phyloP scores from a whole-genome alignment of 92 coral and sea anemone species.

The Parazoanthus atlanticus region DNA sequence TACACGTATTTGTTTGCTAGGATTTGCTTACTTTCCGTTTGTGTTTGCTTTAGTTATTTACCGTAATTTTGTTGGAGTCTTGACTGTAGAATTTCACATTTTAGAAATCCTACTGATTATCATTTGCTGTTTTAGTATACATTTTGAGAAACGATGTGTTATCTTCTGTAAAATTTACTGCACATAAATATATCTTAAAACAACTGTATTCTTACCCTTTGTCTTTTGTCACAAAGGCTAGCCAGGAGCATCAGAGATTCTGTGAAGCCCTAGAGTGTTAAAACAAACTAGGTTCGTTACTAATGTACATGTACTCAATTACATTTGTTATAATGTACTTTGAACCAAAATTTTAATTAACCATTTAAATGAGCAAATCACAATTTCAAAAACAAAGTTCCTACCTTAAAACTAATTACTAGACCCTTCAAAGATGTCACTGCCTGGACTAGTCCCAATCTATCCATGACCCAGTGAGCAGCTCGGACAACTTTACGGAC shows the following conservation, averaged over 20 bases:
- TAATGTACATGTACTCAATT: background rate
- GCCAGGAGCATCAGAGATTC: constrained; percentile 84
- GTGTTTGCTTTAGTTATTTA: too few species aligned
- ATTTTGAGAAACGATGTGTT: too few species aligned
- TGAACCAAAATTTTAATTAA: background rate
- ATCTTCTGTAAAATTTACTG: too few species aligned
- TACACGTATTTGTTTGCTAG: too few species aligned
- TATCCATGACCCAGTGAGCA: constrained; percentile 90
- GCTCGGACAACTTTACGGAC: constrained; percentile 89
- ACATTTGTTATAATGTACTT: background rate
- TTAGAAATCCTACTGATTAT: too few species aligned
- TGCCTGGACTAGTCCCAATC: constrained; percentile 77
- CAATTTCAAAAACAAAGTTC: background rate
- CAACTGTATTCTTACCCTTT: constrained; percentile 65
- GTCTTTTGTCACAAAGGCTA: constrained; percentile 92
- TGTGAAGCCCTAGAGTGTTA: constrained; percentile 66
- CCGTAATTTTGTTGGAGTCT: too few species aligned
- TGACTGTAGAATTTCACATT: too few species aligned
- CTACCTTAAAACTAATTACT: constrained; percentile 90
- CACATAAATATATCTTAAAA: too few species aligned
- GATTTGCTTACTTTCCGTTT: too few species aligned
- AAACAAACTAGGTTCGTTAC: background rate
- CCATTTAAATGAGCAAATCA: background rate
- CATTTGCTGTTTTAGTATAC: too few species aligned
- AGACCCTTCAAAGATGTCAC: constrained; percentile 83